Evolutionary conservation across 2,888 invertebrate genomes (phyloP), one percentile per base, ranked within the genome.

Genomic region (Dryococelus australis): DNA sequence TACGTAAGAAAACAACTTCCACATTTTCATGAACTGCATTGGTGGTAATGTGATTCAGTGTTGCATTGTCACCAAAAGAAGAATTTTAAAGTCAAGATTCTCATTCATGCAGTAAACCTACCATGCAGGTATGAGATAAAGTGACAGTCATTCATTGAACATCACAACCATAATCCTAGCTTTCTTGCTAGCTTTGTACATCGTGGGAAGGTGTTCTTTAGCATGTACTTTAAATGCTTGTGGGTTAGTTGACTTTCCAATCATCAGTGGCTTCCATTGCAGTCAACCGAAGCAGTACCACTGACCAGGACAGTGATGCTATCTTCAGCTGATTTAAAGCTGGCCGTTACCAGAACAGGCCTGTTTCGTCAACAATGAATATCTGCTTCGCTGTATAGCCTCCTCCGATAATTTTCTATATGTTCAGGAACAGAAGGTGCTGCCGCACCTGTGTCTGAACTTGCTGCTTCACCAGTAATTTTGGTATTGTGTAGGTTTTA

Each of bases 311-410:
- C n/a, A 12, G 86, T 86, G 35, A 79, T 6, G 16, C 43, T 24
- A 80, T 86, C 86, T 28, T 86, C 80, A 10, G 86, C 86, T 26
- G 43, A 80, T 27, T 86, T 86, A 80, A 86, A 80, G 27, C 80
- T 51, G 8, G 47, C 47, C 47, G 10, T 47, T 47, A 5, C 47
- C 47, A 47, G 16, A 47, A 47, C 12, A 47, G 47, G 47, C 47
- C 47, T 1, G 8, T 47, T 47, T 47, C 8, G 47, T 47, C 47
- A 13, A 47, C 47, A 6, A 1, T 47, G 47, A 47, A 6, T 16
- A 47, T 16, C 4, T 47, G 47, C 47, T 47, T 47, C 8, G 1
- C 47, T 16, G 47, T 47, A 47, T 10, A 47, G 47, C 8, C 47
- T 13, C 47, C 47, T 47, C 47, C 8, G 16, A 16, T 47, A 47